phyloP scores from a whole-genome alignment of 2,797 vertebrate genomes.

The Monodelphis domestica region DNA sequence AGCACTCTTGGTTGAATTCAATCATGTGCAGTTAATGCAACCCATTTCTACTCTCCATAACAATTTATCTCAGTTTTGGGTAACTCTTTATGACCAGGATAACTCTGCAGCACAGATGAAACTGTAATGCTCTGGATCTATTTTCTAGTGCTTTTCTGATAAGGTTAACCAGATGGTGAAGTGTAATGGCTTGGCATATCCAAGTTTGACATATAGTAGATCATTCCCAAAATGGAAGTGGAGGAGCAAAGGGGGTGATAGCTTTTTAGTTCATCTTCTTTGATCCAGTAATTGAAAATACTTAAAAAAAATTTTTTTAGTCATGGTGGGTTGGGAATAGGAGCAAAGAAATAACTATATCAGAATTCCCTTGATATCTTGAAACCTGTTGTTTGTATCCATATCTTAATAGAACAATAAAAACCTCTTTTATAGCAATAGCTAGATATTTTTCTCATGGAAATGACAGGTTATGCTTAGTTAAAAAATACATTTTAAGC shows the following conservation, averaged over 20 bases:
- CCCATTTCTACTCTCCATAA: conserved; percentile 78
- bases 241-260: conserved; percentile 57
- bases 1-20: conserved; percentile 58
- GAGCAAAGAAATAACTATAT: conserved; percentile 35
- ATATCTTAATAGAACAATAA: conserved; percentile 51
- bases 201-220: conserved; percentile 71
- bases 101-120: conserved; percentile 75
- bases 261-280: conserved; percentile 76
- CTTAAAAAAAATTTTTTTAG: background rate
- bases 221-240: conserved; percentile 69
- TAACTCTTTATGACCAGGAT: conserved; percentile 78
- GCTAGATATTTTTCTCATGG: conserved; percentile 41
- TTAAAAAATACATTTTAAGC: conserved; percentile 29
- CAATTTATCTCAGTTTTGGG: conserved; percentile 81
- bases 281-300: conserved; percentile 67
- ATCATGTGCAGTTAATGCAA: conserved; percentile 68
- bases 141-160: conserved; percentile 82
- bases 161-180: conserved; percentile 83
- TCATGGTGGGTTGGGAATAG: background rate
- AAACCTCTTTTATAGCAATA: conserved; percentile 44
- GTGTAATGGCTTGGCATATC: conserved; percentile 72
- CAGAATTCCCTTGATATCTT: conserved; percentile 33
- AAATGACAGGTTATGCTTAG: background rate
- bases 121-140: conserved; percentile 78
- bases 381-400: conserved; percentile 43